phyloP scores from a whole-genome alignment of 2,797 vertebrate genomes.

The Gallirallus australis region DNA sequence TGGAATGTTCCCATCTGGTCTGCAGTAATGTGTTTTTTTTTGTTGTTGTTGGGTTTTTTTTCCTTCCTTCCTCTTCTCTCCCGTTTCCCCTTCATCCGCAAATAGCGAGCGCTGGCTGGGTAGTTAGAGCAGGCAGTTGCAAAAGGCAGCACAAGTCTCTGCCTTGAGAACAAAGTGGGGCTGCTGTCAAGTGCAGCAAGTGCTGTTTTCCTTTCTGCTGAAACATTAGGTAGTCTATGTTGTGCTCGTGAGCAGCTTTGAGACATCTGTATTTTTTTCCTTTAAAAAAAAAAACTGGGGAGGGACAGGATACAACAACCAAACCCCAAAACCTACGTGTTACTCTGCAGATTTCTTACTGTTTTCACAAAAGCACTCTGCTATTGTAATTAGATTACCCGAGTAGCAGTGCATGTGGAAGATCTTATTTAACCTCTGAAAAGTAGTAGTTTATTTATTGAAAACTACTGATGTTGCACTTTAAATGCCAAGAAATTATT shows the following conservation, averaged over 20 bases:
- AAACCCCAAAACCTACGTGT: neutral
- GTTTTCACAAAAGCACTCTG: slow-evolving; percentile 37
- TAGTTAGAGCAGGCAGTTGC: slow-evolving; percentile 81
- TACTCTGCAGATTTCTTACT: slow-evolving; percentile 22
- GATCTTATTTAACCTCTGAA: slow-evolving; percentile 76
- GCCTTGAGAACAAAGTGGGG: slow-evolving; percentile 68
- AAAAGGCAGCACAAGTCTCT: slow-evolving; percentile 80
- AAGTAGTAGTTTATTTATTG: slow-evolving; percentile 81
- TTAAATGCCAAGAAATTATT: slow-evolving; percentile 83
- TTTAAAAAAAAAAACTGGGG: neutral
- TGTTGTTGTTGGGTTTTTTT: slow-evolving; percentile 73
- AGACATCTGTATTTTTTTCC: neutral
- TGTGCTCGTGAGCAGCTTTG: neutral
- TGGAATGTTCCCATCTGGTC: slow-evolving; percentile 99
- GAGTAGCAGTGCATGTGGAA: slow-evolving; percentile 73
- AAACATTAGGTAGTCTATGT: neutral
- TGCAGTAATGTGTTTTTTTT: slow-evolving; percentile 91
- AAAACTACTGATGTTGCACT: slow-evolving; percentile 82
- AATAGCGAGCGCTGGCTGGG: slow-evolving; percentile 86
- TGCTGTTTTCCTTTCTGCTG: neutral
- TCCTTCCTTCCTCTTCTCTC: slow-evolving; percentile 70
- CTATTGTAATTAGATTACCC: slow-evolving; percentile 80
- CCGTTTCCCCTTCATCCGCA: slow-evolving; percentile 78
- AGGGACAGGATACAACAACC: accelerated
- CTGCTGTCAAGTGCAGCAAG: slow-evolving; percentile 43